phyloP scores from a whole-genome alignment of 2,797 vertebrate species.

The Catharus ustulatus region DNA sequence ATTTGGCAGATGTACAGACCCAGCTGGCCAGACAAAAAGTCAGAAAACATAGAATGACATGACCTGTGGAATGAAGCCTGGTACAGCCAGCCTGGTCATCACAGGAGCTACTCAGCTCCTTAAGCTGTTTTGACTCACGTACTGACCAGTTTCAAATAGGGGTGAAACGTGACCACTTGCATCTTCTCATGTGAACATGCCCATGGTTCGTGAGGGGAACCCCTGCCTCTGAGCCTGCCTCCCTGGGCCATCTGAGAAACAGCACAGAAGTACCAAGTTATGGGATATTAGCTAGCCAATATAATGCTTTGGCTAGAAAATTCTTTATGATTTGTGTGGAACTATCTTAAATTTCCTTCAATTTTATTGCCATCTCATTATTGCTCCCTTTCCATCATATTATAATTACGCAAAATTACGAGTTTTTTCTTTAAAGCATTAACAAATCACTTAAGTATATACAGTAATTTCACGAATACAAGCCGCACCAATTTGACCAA shows the following conservation, averaged over 20 bases:
- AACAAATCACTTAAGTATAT: background rate
- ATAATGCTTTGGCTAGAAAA: background rate
- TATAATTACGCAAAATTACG: background rate
- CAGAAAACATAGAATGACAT: background rate
- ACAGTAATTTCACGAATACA: too few species aligned
- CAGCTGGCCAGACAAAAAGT: background rate
- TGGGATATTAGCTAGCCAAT: background rate
- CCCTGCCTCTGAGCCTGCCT: background rate
- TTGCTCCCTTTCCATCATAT: background rate
- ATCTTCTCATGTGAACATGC: background rate
- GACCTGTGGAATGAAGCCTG: background rate
- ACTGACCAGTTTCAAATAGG: background rate
- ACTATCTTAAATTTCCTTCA: background rate
- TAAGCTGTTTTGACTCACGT: background rate
- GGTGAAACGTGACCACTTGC: background rate
- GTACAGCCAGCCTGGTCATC: background rate
- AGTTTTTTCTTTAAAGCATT: background rate
- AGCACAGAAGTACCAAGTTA: background rate
- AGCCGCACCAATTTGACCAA: too few species aligned
- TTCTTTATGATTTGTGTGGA: background rate
- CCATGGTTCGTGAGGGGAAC: rapidly evolving
- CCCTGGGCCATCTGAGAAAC: background rate
- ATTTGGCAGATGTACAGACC: background rate
- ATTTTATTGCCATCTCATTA: background rate
- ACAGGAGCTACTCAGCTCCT: background rate